Conservation (phyloP, 2,113 vertebrate genomes). For the Tursiops truncatus region DNA sequence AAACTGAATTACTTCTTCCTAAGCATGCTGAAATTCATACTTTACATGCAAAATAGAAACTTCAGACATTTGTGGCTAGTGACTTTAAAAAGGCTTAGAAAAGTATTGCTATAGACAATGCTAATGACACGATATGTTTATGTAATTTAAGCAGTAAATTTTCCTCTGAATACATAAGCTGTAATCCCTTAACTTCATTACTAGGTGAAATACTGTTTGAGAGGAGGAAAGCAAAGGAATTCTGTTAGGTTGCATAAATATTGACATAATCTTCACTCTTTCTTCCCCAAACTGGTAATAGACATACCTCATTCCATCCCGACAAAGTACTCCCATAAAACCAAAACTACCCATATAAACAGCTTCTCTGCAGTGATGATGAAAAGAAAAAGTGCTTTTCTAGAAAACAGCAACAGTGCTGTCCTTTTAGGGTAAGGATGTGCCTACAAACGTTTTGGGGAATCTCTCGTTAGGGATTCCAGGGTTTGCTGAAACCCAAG, state of each 20-base stretch:
- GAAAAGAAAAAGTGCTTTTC: not conserved
- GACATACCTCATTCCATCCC: not conserved
- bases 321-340: constrained; percentile 47
- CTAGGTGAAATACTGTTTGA: constrained; percentile 53
- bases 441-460: not conserved
- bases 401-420: not conserved
- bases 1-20: not conserved
- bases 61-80: not conserved
- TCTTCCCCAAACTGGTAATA: constrained; percentile 18
- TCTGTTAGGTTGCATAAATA: constrained; percentile 70
- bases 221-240: constrained; percentile 55
- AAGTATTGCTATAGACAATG: constrained; percentile 1
- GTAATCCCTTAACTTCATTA: constrained; percentile 73
- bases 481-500: not conserved
- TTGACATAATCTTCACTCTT: constrained; percentile 35
- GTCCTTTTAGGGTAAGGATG: not conserved
- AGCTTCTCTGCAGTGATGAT: not conserved
- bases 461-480: not conserved
- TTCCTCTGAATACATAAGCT: constrained; percentile 54
- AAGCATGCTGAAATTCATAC: not conserved
- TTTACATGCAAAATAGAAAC: constrained; percentile 37
- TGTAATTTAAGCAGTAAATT: constrained; percentile 54
- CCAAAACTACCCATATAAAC: constrained; percentile 24
- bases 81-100: not conserved
- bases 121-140: constrained; percentile 46